Evolutionary conservation across 2,113 vertebrate species (phyloP).

Genomic region (Xyliphius kryptos): DNA sequence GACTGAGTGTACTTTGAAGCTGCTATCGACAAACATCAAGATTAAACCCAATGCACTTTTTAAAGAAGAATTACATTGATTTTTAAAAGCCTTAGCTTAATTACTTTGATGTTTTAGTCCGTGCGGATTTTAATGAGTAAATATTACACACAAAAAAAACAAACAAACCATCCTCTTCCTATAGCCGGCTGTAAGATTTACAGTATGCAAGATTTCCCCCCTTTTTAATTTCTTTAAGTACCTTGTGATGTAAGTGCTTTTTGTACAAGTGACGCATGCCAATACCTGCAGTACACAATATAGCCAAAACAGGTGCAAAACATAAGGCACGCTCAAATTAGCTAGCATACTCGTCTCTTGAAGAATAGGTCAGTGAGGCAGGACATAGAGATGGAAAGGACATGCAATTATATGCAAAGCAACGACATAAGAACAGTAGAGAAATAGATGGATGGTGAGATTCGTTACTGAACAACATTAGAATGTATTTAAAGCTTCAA

Average conservation of each 20-base stretch:
- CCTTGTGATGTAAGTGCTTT: conserved; percentile 46
- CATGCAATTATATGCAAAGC: conserved; percentile 9
- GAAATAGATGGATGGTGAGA: not conserved
- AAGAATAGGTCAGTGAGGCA: not conserved
- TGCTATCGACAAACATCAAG: no score
- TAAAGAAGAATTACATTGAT: no score
- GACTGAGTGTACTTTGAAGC: no score
- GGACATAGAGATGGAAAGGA: no score
- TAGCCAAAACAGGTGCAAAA: conserved; percentile 27
- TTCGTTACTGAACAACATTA: no score
- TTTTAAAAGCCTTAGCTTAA: no score
- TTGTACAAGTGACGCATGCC: conserved; percentile 20
- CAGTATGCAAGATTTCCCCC: conserved; percentile 38
- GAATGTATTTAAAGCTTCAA: no score
- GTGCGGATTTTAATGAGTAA: no score
- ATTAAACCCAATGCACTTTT: no score
- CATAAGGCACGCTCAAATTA: conserved; percentile 10
- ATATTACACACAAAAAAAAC: no score
- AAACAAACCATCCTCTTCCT: no score
- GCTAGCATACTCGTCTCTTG: not conserved
- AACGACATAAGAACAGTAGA: not conserved
- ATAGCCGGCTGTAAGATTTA: conserved; percentile 38
- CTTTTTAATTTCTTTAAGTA: conserved; percentile 57
- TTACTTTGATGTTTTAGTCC: no score
- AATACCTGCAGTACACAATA: conserved; percentile 20